Percentiles rank a stretch among this genome's conserved stretches.
Evolutionary conservation across 2,888 invertebrate genomes (phyloP).

Genomic region (Parapristionchus giblindavisi): DNA sequence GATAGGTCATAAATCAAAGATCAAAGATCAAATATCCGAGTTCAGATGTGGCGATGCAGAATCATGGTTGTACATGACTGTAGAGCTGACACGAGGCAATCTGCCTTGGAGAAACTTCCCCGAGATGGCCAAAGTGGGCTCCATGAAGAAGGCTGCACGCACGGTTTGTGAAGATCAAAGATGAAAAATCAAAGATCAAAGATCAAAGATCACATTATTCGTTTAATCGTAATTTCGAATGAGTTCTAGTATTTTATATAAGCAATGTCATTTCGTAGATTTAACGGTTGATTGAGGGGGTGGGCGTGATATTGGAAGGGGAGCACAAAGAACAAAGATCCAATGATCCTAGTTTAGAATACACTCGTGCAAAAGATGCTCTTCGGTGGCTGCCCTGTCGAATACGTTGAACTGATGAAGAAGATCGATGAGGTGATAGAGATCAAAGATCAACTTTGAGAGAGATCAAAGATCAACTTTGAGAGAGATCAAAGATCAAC

Average conservation of each 20-base stretch:
- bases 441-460: not conserved
- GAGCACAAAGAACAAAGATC: slow-evolving; percentile 21
- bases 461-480: not conserved
- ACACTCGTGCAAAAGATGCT: slow-evolving; percentile 52
- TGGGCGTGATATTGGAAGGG: too few species aligned
- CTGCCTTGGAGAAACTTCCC: slow-evolving; percentile 62
- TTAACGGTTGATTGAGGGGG: too few species aligned
- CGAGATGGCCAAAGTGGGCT: slow-evolving; percentile 59
- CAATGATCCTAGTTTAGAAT: slow-evolving; percentile 27
- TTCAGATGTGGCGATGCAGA: slow-evolving; percentile 58
- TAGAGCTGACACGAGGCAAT: slow-evolving; percentile 59
- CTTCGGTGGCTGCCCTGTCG: slow-evolving; percentile 60
- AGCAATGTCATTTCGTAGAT: too few species aligned
- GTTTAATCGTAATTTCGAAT: too few species aligned
- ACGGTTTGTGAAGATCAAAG: slow-evolving; percentile 6
- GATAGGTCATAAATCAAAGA: too few species aligned
- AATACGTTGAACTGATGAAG: slow-evolving; percentile 56
- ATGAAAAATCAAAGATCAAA: slow-evolving; percentile 18
- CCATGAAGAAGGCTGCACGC: slow-evolving; percentile 52
- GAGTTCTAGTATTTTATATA: too few species aligned
- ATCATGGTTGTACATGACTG: slow-evolving; percentile 61
- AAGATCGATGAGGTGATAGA: slow-evolving; percentile 39
- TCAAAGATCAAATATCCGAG: not conserved
- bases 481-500: not conserved
- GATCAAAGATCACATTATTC: too few species aligned